Percentiles rank a stretch among this genome's conserved stretches.
Evolutionary conservation across 2,113 vertebrate species (phyloP).

Genomic region (Sinocyclocheilus maitianheensis): DNA sequence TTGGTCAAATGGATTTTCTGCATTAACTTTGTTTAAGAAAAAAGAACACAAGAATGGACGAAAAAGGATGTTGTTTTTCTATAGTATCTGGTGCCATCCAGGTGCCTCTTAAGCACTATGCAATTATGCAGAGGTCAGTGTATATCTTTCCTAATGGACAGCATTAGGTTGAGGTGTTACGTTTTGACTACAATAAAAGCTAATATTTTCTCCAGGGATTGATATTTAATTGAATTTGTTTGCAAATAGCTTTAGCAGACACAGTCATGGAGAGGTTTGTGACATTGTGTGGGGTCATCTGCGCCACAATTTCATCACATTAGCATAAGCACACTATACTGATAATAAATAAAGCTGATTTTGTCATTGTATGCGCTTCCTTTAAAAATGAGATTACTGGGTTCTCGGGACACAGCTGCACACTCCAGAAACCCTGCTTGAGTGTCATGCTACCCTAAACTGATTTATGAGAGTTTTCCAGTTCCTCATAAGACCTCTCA

Average conservation of each 20-base stretch:
- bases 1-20: neutral
- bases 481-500: slow-evolving; percentile 65
- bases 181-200: slow-evolving; percentile 1
- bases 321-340: slow-evolving; percentile 41
- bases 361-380: slow-evolving; percentile 36
- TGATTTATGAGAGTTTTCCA: slow-evolving; percentile 69
- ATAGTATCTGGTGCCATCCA: neutral
- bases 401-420: slow-evolving; percentile 49
- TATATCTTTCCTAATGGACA: slow-evolving; percentile 23
- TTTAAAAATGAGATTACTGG: slow-evolving; percentile 48
- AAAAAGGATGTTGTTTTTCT: neutral
- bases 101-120: slow-evolving; percentile 4
- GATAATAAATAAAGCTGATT: slow-evolving; percentile 53
- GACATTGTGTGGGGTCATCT: slow-evolving; percentile 16
- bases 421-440: slow-evolving; percentile 18
- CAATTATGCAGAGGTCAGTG: slow-evolving; percentile 22
- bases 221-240: slow-evolving; percentile 16
- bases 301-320: slow-evolving; percentile 49
- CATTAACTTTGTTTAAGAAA: neutral
- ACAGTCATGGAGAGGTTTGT: neutral
- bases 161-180: neutral
- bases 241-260: slow-evolving; percentile 19
- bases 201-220: slow-evolving; percentile 22
- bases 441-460: slow-evolving; percentile 51
- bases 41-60: neutral